Conservation (phyloP, 2,113 vertebrate genomes). For the Argyrosomus japonicus region DNA sequence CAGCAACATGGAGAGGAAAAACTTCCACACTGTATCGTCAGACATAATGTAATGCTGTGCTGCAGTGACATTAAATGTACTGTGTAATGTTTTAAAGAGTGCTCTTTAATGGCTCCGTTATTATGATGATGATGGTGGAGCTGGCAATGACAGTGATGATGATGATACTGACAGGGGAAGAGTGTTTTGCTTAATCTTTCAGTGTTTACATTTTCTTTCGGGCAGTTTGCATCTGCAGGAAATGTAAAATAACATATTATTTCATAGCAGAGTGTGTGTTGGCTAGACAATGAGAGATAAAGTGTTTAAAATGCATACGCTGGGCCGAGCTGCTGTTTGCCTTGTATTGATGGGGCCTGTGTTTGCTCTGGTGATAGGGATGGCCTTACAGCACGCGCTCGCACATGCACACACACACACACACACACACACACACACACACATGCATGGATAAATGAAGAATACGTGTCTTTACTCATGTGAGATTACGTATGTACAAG, state of each 20-base stretch:
- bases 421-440: not conserved
- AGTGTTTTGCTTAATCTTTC: slow-evolving; percentile 45
- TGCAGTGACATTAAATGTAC: slow-evolving; percentile 39
- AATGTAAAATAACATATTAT: slow-evolving; percentile 67
- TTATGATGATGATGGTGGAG: slow-evolving; percentile 34
- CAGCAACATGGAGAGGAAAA: slow-evolving; percentile 53
- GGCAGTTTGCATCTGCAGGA: slow-evolving; percentile 33
- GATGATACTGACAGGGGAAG: slow-evolving; percentile 15
- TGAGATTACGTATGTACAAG: slow-evolving; percentile 26
- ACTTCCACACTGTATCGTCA: slow-evolving; percentile 42
- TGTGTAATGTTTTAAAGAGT: slow-evolving; percentile 33
- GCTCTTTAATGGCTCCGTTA: slow-evolving; percentile 49
- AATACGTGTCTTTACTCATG: slow-evolving; percentile 40
- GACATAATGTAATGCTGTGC: slow-evolving; percentile 42
- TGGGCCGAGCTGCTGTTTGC: slow-evolving; percentile 72
- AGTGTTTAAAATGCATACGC: slow-evolving; percentile 72
- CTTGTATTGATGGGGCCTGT: slow-evolving; percentile 69
- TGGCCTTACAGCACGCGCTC: slow-evolving; percentile 34
- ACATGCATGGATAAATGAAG: slow-evolving; percentile 16
- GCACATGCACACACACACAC: slow-evolving; percentile 14
- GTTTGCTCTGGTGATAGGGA: slow-evolving; percentile 74
- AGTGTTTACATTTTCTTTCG: slow-evolving; percentile 43
- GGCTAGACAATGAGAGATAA: slow-evolving; percentile 59
- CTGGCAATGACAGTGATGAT: slow-evolving; percentile 27
- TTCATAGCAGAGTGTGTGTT: slow-evolving; percentile 44